A percentile compares a stretch with the other conserved stretches of the same genome.
These are phyloP conservation scores for Proisotoma minuta DNA, from an alignment of 2,888 invertebrate genomes.

Conservation along the genomic window DNA sequence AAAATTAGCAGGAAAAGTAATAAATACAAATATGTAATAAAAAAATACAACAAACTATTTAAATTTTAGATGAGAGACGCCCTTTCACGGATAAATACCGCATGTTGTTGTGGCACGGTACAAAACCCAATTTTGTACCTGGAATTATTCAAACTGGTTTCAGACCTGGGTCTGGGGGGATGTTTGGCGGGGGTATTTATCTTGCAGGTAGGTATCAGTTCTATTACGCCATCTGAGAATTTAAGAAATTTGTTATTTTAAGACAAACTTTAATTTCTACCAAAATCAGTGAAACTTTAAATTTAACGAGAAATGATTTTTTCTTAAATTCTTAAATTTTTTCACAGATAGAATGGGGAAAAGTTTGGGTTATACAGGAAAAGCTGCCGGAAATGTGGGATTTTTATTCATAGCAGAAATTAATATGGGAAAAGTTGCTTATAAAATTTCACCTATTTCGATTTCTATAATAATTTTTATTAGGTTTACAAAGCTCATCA, in stretches of 20 bases:
- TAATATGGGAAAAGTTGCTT: constrained; percentile 14
- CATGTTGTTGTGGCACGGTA: constrained; percentile 26
- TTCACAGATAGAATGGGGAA: constrained; percentile 31
- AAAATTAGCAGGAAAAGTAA: neutral
- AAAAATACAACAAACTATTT: neutral
- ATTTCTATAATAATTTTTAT: neutral
- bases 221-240: too few relatives aligned
- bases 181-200: constrained; percentile 27
- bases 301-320: too few relatives aligned
- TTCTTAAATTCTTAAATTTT: too few relatives aligned
- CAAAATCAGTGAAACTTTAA: too few relatives aligned
- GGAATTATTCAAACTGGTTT: constrained; percentile 27
- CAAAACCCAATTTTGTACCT: neutral
- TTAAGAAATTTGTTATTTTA: too few relatives aligned
- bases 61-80: neutral
- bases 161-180: constrained; percentile 15
- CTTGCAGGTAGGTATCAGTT: too few relatives aligned
- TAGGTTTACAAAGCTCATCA: constrained; percentile 31
- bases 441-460: neutral
- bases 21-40: neutral
- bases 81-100: neutral
- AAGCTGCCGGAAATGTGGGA: neutral
- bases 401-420: constrained; percentile 25
- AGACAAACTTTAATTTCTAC: too few relatives aligned
- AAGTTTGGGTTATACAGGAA: constrained; percentile 11